phyloP scores from a whole-genome alignment of 2,113 vertebrate genomes.

The Poecilia latipinna region DNA sequence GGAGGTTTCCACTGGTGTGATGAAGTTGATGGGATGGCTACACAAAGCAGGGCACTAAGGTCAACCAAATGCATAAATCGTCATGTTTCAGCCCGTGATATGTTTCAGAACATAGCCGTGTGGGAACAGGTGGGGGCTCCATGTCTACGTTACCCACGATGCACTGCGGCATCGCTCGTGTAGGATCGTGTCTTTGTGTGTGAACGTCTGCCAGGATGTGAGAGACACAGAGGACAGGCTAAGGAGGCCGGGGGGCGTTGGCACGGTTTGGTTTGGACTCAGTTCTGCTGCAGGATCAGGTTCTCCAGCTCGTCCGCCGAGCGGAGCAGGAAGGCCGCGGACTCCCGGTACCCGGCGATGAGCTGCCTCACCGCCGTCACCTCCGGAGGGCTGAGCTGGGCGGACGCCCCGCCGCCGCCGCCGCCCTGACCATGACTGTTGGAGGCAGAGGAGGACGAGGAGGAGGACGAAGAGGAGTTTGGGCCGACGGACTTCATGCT shows the following conservation, averaged over 20 bases:
- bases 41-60: conserved; percentile 73
- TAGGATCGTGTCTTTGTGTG: conserved; percentile 59
- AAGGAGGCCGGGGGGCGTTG: conserved; percentile 25
- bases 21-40: conserved; percentile 63
- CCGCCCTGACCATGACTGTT: conserved; percentile 87
- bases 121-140: conserved; percentile 54
- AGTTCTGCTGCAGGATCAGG: conserved; percentile 99
- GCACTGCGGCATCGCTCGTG: conserved; percentile 55
- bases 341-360: conserved; percentile 97
- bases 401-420: conserved; percentile 89
- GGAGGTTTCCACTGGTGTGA: conserved; percentile 63
- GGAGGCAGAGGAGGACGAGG: conserved; percentile 87
- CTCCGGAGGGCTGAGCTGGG: conserved; percentile 96
- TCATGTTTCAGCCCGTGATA: conserved; percentile 63
- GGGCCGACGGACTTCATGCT: conserved; percentile 97
- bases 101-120: conserved; percentile 48
- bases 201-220: conserved; percentile 46
- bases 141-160: conserved; percentile 64
- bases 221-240: conserved; percentile 51
- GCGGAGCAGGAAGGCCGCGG: conserved; percentile 95
- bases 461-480: conserved; percentile 88
- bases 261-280: conserved; percentile 69
- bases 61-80: conserved; percentile 74
- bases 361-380: conserved; percentile 97
- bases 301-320: conserved; percentile 99